Percentiles rank a stretch among this genome's conserved stretches.
Conservation (phyloP, 1,140 invertebrate genomes). For the Harlomillsia oculata region DNA sequence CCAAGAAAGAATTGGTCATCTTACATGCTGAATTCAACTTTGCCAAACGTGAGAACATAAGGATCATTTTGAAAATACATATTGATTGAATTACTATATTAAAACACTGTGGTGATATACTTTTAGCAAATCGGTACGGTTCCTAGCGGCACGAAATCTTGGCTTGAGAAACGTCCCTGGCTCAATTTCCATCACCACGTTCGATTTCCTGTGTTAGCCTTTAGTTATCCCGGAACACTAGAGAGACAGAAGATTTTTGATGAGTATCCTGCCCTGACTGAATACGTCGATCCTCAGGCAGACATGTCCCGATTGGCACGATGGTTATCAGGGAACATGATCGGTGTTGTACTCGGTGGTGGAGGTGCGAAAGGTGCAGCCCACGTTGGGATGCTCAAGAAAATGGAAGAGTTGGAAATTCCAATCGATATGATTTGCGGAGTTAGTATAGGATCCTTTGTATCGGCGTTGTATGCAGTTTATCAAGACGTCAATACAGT, state of each 20-base stretch:
- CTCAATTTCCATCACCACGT: slow-evolving; percentile 24
- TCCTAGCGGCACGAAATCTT: background rate
- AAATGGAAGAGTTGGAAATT: background rate
- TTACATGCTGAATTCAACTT: too few relatives aligned
- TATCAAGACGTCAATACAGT: too few relatives aligned
- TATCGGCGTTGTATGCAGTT: too few relatives aligned
- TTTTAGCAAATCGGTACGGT: too few relatives aligned
- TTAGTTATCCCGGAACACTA: background rate
- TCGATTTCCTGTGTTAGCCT: background rate
- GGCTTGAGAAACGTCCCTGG: slow-evolving; percentile 12
- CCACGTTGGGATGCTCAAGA: slow-evolving; percentile 3
- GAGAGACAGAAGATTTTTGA: background rate
- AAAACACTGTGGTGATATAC: background rate
- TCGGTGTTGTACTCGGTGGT: slow-evolving; percentile 20
- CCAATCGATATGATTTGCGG: slow-evolving; percentile 22
- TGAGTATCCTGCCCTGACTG: background rate
- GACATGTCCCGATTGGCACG: slow-evolving; percentile 16
- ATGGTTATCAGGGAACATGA: slow-evolving; percentile 9
- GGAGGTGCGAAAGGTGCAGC: slow-evolving; percentile 26
- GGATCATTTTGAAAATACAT: background rate
- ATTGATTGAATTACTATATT: background rate
- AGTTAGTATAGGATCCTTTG: slow-evolving; percentile 22
- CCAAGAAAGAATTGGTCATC: too few relatives aligned
- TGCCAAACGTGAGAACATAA: too few relatives aligned
- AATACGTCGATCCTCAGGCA: background rate